Evolutionary conservation across 2,113 vertebrate genomes (phyloP).

Genomic region (Hypocryptadius cinnamomeus): DNA sequence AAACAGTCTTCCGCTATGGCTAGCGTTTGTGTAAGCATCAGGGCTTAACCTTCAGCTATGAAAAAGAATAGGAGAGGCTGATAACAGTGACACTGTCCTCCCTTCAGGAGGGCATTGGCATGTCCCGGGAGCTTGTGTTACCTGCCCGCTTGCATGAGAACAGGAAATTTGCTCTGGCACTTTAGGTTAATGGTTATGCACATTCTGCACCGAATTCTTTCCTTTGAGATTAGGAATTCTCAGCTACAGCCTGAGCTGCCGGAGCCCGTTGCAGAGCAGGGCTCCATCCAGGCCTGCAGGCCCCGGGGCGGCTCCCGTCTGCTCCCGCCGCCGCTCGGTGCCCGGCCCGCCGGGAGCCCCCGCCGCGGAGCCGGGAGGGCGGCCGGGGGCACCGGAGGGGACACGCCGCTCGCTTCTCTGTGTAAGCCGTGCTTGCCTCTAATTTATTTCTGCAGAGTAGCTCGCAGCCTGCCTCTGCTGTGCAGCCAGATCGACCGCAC

Average conservation of each 20-base stretch:
- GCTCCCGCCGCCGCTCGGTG: no score
- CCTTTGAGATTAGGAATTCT: neutral
- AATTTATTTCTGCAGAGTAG: accelerated
- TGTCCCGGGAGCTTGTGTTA: neutral
- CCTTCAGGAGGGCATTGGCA: neutral
- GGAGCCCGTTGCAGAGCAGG: neutral
- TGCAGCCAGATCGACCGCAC: neutral
- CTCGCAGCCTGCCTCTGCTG: neutral
- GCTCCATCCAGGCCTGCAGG: neutral
- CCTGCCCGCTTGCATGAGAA: neutral
- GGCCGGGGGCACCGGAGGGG: accelerated
- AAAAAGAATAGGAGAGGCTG: neutral
- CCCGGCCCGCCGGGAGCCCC: neutral
- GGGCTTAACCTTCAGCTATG: neutral
- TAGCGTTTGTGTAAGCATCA: neutral
- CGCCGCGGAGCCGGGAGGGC: neutral
- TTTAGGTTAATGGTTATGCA: neutral
- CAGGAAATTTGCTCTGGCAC: neutral
- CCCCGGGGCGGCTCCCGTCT: no score
- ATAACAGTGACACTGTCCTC: neutral
- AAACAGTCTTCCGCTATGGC: neutral
- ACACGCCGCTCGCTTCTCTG: accelerated
- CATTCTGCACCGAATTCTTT: neutral
- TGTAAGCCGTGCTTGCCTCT: neutral
- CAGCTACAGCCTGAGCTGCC: neutral